phyloP scores from a whole-genome alignment of 2,888 invertebrate species.

The Cremastobaeus sp. region DNA sequence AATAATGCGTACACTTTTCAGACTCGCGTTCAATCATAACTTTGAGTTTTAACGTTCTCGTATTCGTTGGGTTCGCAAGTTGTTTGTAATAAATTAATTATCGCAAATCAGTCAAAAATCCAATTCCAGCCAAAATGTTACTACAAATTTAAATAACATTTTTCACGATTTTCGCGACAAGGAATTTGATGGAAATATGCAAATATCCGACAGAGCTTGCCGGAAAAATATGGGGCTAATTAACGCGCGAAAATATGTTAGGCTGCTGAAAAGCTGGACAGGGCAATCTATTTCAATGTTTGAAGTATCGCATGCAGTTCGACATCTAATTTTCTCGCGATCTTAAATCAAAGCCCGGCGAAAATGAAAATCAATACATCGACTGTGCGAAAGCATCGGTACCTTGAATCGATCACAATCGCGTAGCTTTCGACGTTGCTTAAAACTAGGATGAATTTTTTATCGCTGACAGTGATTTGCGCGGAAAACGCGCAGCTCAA shows the following conservation, averaged over 20 bases:
- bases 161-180: not conserved
- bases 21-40: too few species aligned
- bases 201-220: not conserved
- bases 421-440: not conserved
- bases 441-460: too few species aligned
- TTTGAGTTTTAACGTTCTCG: too few species aligned
- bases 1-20: too few species aligned
- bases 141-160: too few species aligned
- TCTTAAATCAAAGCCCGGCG: conserved; percentile 36
- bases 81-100: too few species aligned
- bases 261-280: conserved; percentile 24
- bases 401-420: conserved; percentile 17
- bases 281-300: conserved; percentile 43
- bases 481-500: too few species aligned
- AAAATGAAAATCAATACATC: conserved; percentile 48
- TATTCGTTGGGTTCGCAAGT: too few species aligned
- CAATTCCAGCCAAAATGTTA: too few species aligned
- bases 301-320: conserved; percentile 49
- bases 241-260: conserved; percentile 23
- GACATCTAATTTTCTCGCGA: conserved; percentile 48
- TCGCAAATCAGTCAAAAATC: too few species aligned
- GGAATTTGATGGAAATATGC: conserved; percentile 26
- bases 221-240: conserved; percentile 48
- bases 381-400: conserved; percentile 1
- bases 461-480: too few species aligned